A percentile compares a stretch with the other conserved stretches of the same genome.
These are phyloP conservation scores for Vireo altiloquus DNA, from an alignment of 2,113 vertebrate genomes.

Conservation along the genomic window DNA sequence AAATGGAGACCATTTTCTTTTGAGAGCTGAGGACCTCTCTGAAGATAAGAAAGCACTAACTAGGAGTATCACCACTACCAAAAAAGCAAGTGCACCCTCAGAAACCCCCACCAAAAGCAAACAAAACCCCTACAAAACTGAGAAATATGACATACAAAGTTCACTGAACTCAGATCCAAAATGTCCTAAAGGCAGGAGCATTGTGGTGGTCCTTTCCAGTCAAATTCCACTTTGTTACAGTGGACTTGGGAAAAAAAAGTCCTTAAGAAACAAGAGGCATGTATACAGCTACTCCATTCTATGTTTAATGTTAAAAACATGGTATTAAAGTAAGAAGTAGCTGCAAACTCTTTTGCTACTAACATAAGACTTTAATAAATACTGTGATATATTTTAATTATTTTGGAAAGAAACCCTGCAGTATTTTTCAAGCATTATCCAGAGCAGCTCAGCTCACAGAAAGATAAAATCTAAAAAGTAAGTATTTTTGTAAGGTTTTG, in stretches of 20 bases:
- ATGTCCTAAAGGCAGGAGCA: background rate
- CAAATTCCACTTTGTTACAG: background rate
- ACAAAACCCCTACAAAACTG: background rate
- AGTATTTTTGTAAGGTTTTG: background rate
- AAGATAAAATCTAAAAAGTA: background rate
- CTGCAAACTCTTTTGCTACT: background rate
- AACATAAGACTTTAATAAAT: background rate
- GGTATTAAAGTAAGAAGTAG: background rate
- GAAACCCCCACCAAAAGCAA: background rate
- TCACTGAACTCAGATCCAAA: background rate
- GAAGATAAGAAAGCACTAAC: background rate
- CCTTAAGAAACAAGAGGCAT: background rate
- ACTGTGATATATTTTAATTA: background rate
- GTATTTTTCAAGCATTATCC: background rate
- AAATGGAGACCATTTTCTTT: background rate
- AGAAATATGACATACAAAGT: background rate
- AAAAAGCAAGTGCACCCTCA: background rate
- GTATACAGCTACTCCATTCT: background rate
- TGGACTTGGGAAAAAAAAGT: accelerated
- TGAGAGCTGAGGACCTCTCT: background rate
- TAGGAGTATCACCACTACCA: background rate
- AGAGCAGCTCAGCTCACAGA: background rate
- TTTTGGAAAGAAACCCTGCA: background rate
- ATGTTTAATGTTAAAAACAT: background rate
- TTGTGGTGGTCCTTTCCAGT: background rate